Base-by-base conservation (phyloP, 2,888 invertebrate species). In the Trilocha varians region DNA sequence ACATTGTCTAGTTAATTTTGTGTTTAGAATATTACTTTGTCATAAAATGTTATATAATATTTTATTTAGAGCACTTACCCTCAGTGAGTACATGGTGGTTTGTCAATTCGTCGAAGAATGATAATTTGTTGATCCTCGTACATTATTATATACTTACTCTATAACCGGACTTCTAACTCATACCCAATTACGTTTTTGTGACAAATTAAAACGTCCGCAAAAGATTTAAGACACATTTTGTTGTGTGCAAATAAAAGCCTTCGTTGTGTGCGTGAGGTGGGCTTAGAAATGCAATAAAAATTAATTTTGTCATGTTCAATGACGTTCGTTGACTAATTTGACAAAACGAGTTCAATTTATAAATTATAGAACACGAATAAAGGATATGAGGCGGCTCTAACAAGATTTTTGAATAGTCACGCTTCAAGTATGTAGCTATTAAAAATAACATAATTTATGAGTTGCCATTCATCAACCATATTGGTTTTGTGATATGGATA, bases 21-120 rank as follows among this genome's bases (percentile, higher is more conserved):
- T n/a, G n/a, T n/a, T n/a, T n/a, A 13, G 11, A 16, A 33, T 39
- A n/a, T 25, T 38, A 25, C 32, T 16, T n/a, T 3, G 34, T 38
- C 18, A n/a, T n/a, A n/a, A n/a, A n/a, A n/a, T n/a, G n/a, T n/a
- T n/a, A n/a, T n/a, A n/a, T n/a, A n/a, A 25, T 11, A 2, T 11
- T 25, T 25, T 25, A 25, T 9, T 25, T 25, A 6, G 2, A 25
- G 5, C 25, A 25, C 25, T 25, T 25, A 25, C 25, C 49, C 58
- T 55, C 43, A 58, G 56, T 47, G 57, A 57, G 53, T 50, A 54
- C 58, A 59, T 59, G 43, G 43, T 52, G 44, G 49, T 38, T 43
- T 49, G 36, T 53, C 53, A 54, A 53, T 48, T 51, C 44, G 52
- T 49, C 49, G 47, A 39, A 42, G 48, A 48, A 54, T 52, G 54